Base-by-base conservation (phyloP, 2,888 invertebrate genomes). In the Pollenia griseotomentosa region DNA sequence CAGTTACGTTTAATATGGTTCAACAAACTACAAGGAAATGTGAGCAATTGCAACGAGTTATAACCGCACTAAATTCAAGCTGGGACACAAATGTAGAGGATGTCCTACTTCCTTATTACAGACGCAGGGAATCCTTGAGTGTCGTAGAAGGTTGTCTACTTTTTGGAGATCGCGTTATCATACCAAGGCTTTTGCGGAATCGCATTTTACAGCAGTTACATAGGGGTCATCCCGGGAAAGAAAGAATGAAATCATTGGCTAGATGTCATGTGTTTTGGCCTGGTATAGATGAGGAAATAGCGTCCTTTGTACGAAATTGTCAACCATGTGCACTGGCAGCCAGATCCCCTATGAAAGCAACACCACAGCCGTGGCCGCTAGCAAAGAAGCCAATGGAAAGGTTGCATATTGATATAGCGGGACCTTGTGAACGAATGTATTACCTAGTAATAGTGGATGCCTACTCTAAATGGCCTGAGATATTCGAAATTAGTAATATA, bases 401-500 rank as follows among this genome's bases (percentile, higher is more conserved):
- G 9, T 10, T 55, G 19, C 16, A 55, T 55, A 10, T 55, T 0
- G 19, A 55, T 55, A 55, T 55, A 6, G 55, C 55, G 19, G 19
- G 55, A 9, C 55, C 51, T 51, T 51, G 51, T 51, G 11, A 14
- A 6, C 6, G 51, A 51, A 11, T 14, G 11, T 51, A 51, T 14
- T 51, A 51, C 51, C 51, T 51, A 14, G 14, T 51, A 51, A 14
- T 51, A 14, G 14, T 51, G 2, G 51, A 51, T 14, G 11, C 51
- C 6, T 51, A 51, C 14, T 16, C 8, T 87, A 44, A 74, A 80
- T 66, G 51, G 11, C 75, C 46, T 1, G 53, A 63, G 63, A 63
- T 42, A 63, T 53, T 23, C n/a, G 14, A 70, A 19, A 16, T 68
- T 9, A 12, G 14, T 9, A 48, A 51, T 11, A 68, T 51, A 68